Evolutionary conservation across 2,888 invertebrate species (phyloP), one percentile per base, ranked within the genome.

Genomic region (Drosophila dives): DNA sequence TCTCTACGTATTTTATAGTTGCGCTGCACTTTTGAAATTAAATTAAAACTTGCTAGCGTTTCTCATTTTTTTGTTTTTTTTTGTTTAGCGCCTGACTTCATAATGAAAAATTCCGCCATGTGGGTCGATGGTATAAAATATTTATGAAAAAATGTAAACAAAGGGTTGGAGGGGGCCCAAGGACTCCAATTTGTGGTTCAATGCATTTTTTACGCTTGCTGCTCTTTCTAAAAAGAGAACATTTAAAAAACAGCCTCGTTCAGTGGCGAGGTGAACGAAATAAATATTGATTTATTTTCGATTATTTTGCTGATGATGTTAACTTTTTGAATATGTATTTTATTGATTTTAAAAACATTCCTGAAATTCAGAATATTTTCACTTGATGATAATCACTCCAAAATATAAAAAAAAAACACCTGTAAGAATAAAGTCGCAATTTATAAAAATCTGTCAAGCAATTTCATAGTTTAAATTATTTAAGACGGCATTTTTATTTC

Each of bases 401-500:
- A 23, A 45, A 23, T 7, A 1, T 3, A 45, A 15, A 12, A 36
- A 36, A 23, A 23, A 36, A 15, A 23, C 7, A 8, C 6, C 17
- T 26, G 1, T 26, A 11, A 17, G 10, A 5, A 49, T 0, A 15
- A 12, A 1, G 7, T 20, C 15, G 1, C 2, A 3, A 8, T 45
- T 23, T 23, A 12, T 4, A 2, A 4, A 0, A 45, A 8, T 15
- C 45, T 20, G 45, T 45, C 17, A n/a, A 48, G 12, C 1, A 62
- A 17, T 7, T 6, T 26, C 55, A 11, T 15, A 10, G 17, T 53
- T 68, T 23, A 56, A 65, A 40, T 66, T 51, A 64, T 83, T 73
- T 56, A 75, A 87, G 83, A 84, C 89, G 83, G 90, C 89, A 88
- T 88, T 90, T 82, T 81, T 90, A 88, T 90, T 84, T 83, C 51